Evolutionary conservation across 2,113 vertebrate species (phyloP), one percentile per base, ranked within the genome.

Genomic region (Theropithecus gelada): DNA sequence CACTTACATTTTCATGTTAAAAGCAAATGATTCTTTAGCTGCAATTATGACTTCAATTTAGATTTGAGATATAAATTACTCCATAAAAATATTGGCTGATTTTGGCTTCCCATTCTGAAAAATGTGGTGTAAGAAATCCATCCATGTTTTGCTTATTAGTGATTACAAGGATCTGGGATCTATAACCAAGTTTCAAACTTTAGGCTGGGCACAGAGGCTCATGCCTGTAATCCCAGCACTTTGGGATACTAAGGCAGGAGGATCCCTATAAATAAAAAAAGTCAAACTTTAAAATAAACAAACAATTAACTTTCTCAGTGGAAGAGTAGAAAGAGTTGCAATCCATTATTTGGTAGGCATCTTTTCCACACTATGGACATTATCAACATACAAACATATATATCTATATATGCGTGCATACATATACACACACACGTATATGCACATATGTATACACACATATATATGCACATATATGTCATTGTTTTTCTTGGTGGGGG

Each of bases 1-100:
- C 83, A 64, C 2, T 76, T 90, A 32, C 0, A 89, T 95, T 93
- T 94, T 93, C 38, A 75, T 91, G n/a, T 87, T 83, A 81, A 96
- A 96, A 96, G 5, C 55, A 96, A 92, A 61, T 85, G 23, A 43
- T 90, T 48, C 17, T 20, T 94, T 89, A 50, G 30, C 66, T 89
- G 45, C 66, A 14, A 59, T 89, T 76, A n/a, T 10, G 57, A 13
- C 32, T 52, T 25, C 10, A 52, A 23, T 45, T 72, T 95, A 73
- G 81, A 91, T 88, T 78, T 96, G 82, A 87, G 32, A 20, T 84
- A 88, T 38, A 32, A 87, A 43, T 88, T 18, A 52, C n/a, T 61
- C 52, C 6, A 23, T 43, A 6, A 8, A 64, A 38, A 57, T n/a
- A 75, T 27, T 70, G 10, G 0, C 23, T 82, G 30, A n/a, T 12